phyloP scores from a whole-genome alignment of 2,888 invertebrate species.

The Sturmia bella region DNA sequence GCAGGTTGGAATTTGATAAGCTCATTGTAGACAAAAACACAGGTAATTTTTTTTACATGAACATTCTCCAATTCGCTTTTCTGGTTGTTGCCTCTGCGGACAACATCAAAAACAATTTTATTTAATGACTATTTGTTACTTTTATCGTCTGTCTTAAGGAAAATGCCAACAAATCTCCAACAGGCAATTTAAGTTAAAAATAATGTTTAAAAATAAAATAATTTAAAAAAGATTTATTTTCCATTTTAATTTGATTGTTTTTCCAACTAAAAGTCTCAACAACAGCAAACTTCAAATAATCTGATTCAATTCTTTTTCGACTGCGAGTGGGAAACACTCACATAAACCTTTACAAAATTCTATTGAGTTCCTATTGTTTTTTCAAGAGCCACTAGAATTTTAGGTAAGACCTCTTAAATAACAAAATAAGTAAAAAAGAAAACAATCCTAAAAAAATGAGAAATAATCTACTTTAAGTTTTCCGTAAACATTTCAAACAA shows the following conservation, averaged over 20 bases:
- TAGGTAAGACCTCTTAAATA: conserved; percentile 56
- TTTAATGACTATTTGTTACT: conserved; percentile 3
- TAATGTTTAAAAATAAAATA: conserved; percentile 10
- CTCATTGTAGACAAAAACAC: too few species aligned
- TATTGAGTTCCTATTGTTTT: conserved; percentile 38
- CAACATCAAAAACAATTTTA: conserved; percentile 2
- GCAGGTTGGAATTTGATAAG: too few species aligned
- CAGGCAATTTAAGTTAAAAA: conserved; percentile 14
- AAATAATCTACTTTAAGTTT: conserved; percentile 67
- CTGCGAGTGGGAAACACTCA: not conserved
- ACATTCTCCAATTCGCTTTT: too few species aligned
- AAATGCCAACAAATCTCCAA: conserved; percentile 15
- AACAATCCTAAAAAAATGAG: conserved; percentile 12
- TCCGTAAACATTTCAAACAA: conserved; percentile 58
- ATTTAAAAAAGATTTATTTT: conserved; percentile 59
- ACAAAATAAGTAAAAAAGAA: conserved; percentile 25
- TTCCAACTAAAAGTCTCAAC: conserved; percentile 60
- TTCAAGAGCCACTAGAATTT: conserved; percentile 63
- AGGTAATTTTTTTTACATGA: too few species aligned
- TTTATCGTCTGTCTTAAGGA: not conserved
- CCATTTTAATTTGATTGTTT: conserved; percentile 60
- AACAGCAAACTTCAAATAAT: conserved; percentile 56
- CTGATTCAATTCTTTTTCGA: conserved; percentile 44
- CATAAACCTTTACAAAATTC: not conserved
- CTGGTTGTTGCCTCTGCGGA: too few species aligned